Percentiles rank a stretch among this genome's conserved stretches.
Conservation (phyloP, 2,113 vertebrate species). For the Ochotona curzoniae region DNA sequence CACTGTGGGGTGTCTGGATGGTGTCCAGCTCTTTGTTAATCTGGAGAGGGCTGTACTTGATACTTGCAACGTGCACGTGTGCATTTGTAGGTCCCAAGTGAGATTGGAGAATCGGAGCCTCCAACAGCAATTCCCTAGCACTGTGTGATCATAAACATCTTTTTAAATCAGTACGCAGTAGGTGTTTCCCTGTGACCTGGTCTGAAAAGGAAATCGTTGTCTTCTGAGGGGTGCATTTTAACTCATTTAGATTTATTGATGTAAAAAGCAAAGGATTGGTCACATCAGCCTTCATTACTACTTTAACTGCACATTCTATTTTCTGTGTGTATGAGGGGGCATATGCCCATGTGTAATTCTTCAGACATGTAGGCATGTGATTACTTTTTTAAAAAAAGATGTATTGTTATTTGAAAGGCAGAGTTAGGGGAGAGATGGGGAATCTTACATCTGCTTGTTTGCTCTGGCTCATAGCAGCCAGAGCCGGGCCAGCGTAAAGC, state of each 20-base stretch:
- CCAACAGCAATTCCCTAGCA: not conserved
- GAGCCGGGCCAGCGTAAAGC: no score
- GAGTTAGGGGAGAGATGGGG: no score
- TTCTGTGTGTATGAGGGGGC: not conserved
- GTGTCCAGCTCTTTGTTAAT: not conserved
- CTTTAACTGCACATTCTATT: not conserved
- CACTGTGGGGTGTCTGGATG: not conserved
- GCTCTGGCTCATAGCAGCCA: no score
- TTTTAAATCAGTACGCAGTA: not conserved
- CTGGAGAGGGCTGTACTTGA: not conserved
- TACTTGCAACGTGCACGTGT: not conserved
- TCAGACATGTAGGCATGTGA: not conserved
- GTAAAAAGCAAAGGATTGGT: not conserved
- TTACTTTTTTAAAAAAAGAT: not conserved
- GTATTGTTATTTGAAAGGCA: no score
- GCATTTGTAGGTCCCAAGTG: not conserved
- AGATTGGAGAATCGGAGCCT: constrained; percentile 5
- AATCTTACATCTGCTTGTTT: no score
- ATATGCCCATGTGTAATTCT: not conserved
- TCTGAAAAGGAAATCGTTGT: constrained; percentile 29
- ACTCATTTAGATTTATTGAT: constrained; percentile 28
- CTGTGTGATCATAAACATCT: not conserved
- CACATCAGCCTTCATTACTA: not conserved
- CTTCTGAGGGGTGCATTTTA: constrained; percentile 19
- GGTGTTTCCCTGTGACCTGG: not conserved